Base-by-base conservation (phyloP, 2,797 vertebrate genomes). In the Pangasius djambal region DNA sequence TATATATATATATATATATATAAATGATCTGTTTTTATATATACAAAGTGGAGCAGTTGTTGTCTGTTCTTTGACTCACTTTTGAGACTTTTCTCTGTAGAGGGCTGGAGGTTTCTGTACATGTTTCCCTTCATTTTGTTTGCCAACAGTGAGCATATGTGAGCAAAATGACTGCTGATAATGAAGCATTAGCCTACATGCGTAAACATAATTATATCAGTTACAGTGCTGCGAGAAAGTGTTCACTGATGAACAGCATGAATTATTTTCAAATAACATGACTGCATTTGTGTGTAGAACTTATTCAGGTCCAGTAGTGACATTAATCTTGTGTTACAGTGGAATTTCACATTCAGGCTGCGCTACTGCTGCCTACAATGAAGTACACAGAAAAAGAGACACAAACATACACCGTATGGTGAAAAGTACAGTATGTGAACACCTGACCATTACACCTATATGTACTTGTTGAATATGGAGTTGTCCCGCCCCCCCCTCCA, bases 111-210 rank as follows among this genome's bases (percentile, higher is more conserved):
- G 28, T 44, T 20, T 52, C 52, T 31, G 6, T 6, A 6, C 22
- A 74, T 18, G n/a, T 55, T 63, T 22, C 18, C 50, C 12, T 57
- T 57, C 31, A n/a, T 18, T 44, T 25, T 16, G 8, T 48, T 52
- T 28, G n/a, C n/a, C 65, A 57, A 9, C 75, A 70, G 22, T 44
- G 61, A 88, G 65, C 65, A 44, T 82, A 25, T 83, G 52, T 74
- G 79, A n/a, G 59, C 6, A 52, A 25, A 83, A 63, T 57, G 22
- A 59, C 78, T 81, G 78, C 50, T 50, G 67, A 40, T 83, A 37
- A 83, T 88, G 28, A 74, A 63, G 40, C 55, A 50, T 70, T 50
- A 75, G 63, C 69, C 69, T 50, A 37, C 87, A 40, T 52, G 10
- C 22, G n/a, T 61, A 52, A 59, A 78, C 31, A 44, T 10, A 34